Evolutionary conservation across 2,113 vertebrate genomes (phyloP), one percentile per base, ranked within the genome.

Genomic region (Pluvianellus socialis): DNA sequence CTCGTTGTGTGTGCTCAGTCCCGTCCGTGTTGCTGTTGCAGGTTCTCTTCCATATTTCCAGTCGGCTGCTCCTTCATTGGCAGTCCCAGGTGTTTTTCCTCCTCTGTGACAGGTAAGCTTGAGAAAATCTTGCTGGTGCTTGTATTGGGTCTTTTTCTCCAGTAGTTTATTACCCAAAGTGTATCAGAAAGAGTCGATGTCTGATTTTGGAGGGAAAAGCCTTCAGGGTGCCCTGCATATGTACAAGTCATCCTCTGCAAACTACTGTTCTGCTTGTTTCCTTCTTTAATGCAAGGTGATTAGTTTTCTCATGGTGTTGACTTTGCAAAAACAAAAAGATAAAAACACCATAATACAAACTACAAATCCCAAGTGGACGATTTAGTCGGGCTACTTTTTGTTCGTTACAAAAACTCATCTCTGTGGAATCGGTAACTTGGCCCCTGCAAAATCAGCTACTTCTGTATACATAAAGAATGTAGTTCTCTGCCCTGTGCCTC

Each of bases 141-240:
- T 16, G 18, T 23, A 5, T 1, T 27, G 45, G 24, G 1, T 7
- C 20, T 11, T 3, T 17, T 30, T 45, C 16, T 14, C 26, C 24
- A 16, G 27, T 33, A 9, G 2, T 44, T 38, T 53, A 28, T 75
- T 35, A 13, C 23, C 13, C 11, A 2, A 6, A 33, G 6, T 14
- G 14, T 47, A 1, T 63, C 16, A 30, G 10, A 32, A 49, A 28
- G n/a, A 15, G 26, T 53, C 14, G 0, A 4, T 19, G 15, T 18
- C 9, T 68, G n/a, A 4, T 42, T n/a, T 23, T 35, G 66, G 61
- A 33, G 15, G 79, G 38, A 59, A 38, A 47, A 85, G 47, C 19
- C 10, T 38, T 70, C 7, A 12, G 35, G 5, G 49, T n/a, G 3
- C 18, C 47, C 22, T 40, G 52, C 2, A 0, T 8, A 0, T 8